A percentile compares a stretch with the other conserved stretches of the same genome.
Evolutionary conservation across 1,140 invertebrate genomes (phyloP).

Genomic region (Brachionus rubens): DNA sequence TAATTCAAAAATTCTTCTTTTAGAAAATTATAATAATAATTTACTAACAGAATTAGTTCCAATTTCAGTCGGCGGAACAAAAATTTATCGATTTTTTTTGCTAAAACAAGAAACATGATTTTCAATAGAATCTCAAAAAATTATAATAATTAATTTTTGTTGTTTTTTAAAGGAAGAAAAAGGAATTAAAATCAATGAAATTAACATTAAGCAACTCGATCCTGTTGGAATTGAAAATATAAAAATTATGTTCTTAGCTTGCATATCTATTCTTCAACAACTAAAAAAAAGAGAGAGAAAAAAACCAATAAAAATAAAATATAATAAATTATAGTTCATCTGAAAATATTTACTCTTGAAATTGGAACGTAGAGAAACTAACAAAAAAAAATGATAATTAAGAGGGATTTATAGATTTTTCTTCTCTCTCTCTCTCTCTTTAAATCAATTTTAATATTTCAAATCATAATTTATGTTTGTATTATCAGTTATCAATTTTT

Average conservation of each 20-base stretch:
- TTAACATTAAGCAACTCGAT: too few species aligned
- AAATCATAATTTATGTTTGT: conserved; percentile 36
- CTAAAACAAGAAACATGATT: neutral
- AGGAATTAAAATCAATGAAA: too few species aligned
- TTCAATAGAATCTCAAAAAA: too few species aligned
- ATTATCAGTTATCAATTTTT: neutral
- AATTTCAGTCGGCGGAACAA: neutral
- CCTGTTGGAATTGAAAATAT: neutral
- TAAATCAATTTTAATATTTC: too few species aligned
- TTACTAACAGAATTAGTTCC: conserved; percentile 3
- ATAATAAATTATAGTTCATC: conserved; percentile 40
- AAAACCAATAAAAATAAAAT: conserved; percentile 26
- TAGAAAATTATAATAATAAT: conserved; percentile 2
- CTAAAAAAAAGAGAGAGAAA: neutral
- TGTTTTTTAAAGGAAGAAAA: too few species aligned
- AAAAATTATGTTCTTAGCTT: neutral
- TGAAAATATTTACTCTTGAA: neutral
- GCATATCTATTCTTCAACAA: neutral
- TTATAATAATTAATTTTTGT: too few species aligned
- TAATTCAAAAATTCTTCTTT: neutral
- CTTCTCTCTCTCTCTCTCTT: too few species aligned
- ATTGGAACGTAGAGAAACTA: too few species aligned
- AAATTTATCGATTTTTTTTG: neutral
- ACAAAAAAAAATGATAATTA: neutral
- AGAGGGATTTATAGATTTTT: neutral